These are phyloP conservation scores for Pelodiscus sinensis DNA, from an alignment of 2,113 vertebrate genomes.

Conservation along the genomic window DNA sequence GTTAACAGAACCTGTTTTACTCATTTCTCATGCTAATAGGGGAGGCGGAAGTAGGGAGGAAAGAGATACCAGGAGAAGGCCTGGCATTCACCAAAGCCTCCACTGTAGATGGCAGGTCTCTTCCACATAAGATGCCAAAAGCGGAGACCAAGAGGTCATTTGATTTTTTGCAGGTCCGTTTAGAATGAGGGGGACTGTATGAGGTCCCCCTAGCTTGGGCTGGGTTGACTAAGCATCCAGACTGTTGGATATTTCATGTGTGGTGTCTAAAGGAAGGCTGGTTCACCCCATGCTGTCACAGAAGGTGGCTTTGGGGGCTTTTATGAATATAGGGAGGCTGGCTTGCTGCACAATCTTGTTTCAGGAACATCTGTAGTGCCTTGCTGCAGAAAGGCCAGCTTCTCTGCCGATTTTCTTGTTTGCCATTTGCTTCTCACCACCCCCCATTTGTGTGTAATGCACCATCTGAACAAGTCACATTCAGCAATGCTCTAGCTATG, in stretches of 20 bases:
- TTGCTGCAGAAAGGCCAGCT: background rate
- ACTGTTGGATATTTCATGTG: background rate
- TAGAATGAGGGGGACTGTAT: fast-evolving
- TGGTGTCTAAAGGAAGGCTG: background rate
- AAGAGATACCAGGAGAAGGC: background rate
- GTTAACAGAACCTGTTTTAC: background rate
- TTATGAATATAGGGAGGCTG: background rate
- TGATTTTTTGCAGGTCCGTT: too few species aligned
- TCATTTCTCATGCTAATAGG: background rate
- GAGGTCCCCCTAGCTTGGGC: background rate
- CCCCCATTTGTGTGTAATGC: background rate
- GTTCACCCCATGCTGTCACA: background rate
- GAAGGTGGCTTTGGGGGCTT: background rate
- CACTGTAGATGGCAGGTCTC: background rate
- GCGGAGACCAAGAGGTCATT: background rate
- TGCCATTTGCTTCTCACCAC: background rate
- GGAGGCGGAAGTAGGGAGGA: background rate
- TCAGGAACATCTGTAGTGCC: background rate
- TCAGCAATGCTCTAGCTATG: fast-evolving
- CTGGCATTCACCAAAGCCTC: background rate
- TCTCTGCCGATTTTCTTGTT: background rate
- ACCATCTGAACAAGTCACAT: background rate
- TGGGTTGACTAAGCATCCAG: background rate
- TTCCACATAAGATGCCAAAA: background rate
- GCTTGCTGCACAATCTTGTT: background rate